Evolutionary conservation across 1,140 invertebrate species (phyloP), one percentile per base, ranked within the genome.

Genomic region (Venustaconcha ellipsiformis): DNA sequence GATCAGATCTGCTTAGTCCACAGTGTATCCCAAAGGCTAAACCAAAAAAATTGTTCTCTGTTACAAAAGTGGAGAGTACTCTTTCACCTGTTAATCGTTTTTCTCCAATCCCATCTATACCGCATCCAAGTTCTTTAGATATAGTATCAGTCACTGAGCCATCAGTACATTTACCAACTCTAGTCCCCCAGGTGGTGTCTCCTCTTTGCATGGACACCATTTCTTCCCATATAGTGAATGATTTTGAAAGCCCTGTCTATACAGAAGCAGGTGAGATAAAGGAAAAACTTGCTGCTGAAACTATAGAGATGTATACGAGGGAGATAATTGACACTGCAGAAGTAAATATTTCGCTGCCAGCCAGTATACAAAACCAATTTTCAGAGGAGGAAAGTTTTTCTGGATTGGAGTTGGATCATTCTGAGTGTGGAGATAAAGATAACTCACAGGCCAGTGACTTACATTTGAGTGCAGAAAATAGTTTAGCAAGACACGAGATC

Each of bases 21-120:
- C 87, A 88, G 71, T 88, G 86, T 64, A 67, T 67, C n/a, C 65
- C 81, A 2, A 80, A 80, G 30, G 83, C 79, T 13, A 84, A 83
- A 76, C 85, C 85, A 60, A 85, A 86, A 72, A 88, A 88, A 74
- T 83, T 88, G 56, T 88, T 88, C 66, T 86, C 85, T 62, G 87
- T 88, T 15, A 86, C 82, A 59, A 78, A 80, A 70, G 87, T 87
- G 1, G 69, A 70, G n/a, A 79, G 70, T 20, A 68, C 81, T 30
- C 57, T 55, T 55, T 55, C 65, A 55, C 48, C 65, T n/a, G 48
- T 37, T 37, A n/a, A 26, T 48, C 65, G 14, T 14, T 55, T n/a
- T 55, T 37, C 30, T 55, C 37, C 56, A 67, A 67, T 48, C n/a
- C 37, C 8, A 67, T 55, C 6, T 55, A 67, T 67, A 55, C 56